Base-by-base conservation (phyloP, 2,113 vertebrate species). In the Pandion haliaetus region DNA sequence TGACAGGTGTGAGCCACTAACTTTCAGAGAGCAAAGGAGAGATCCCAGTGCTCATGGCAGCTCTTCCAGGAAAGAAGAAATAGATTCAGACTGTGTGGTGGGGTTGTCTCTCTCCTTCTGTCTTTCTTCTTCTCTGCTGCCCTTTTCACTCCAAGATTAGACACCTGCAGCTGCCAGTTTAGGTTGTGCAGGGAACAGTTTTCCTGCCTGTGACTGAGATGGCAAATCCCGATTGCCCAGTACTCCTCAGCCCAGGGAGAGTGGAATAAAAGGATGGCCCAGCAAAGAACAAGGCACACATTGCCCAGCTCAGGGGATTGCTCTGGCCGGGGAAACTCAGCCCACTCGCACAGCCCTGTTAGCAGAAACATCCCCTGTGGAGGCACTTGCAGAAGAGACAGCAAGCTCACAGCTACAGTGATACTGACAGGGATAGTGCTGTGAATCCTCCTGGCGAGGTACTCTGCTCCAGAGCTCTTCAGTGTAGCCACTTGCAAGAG, bases 11-110 rank as follows among this genome's bases (percentile, higher is more conserved):
- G 11, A 80, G 28, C 23, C 16, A 26, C 3, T 59, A 47, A 55
- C 58, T 77, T 77, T 45, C 42, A 20, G 77, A 87, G 55, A 62
- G 31, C 40, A 66, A 62, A 58, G 50, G 19, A 49, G 32, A 84
- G 21, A 26, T 31, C 59, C 38, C 59, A 71, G 3, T 42, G 47
- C 40, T 78, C 0, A 0, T 54, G 42, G 44, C 23, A 89, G 6
- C 9, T 76, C 63, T 87, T 84, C 66, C 66, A 81, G 40, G 34
- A 81, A 67, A 28, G 26, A 90, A 50, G 42, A 72, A 92, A 73
- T 13, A 67, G 13, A 49, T 81, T 59, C 23, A 24, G 62, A 52
- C 8, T 14, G 5, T 25, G 17, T 36, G 31, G 21, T 38, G 24
- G 4, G 28, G 11, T 31, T 63, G 24, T 34, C 14, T 74, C 45